phyloP scores from a whole-genome alignment of 2,113 vertebrate species.

The Notothenia rossii region DNA sequence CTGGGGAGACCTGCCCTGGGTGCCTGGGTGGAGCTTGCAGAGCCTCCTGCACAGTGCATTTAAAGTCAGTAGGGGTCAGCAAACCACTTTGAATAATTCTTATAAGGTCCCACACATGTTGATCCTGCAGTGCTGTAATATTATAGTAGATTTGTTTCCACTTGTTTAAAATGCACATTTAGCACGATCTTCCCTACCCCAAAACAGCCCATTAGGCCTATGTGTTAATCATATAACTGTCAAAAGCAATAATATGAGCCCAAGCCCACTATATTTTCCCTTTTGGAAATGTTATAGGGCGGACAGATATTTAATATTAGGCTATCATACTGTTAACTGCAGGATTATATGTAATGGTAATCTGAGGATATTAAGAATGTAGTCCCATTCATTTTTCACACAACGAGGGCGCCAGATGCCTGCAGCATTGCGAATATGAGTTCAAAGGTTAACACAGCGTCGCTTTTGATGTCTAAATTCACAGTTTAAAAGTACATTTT shows the following conservation, averaged over 20 bases:
- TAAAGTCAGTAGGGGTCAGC: slow-evolving; percentile 69
- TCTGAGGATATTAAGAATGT: background rate
- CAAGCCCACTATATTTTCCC: background rate
- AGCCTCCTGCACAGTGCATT: slow-evolving; percentile 6
- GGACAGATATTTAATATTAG: background rate
- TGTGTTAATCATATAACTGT: background rate
- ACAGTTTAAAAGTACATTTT: background rate
- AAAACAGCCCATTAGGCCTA: background rate
- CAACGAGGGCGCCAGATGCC: slow-evolving; percentile 56
- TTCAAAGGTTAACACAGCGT: slow-evolving; percentile 44
- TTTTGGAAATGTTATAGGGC: background rate
- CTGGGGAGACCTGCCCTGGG: background rate
- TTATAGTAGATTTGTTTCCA: background rate
- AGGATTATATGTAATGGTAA: background rate
- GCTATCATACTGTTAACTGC: too few relatives aligned
- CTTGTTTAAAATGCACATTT: background rate
- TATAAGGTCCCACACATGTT: background rate
- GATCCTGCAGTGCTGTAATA: background rate
- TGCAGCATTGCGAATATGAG: slow-evolving; percentile 8
- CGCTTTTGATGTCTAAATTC: background rate
- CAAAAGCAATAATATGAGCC: background rate
- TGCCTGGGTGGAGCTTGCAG: background rate
- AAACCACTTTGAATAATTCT: slow-evolving; percentile 37
- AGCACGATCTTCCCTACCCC: too few relatives aligned
- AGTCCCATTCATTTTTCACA: background rate